phyloP scores from a whole-genome alignment of 2,888 invertebrate genomes.

The Tetropium fuscum region DNA sequence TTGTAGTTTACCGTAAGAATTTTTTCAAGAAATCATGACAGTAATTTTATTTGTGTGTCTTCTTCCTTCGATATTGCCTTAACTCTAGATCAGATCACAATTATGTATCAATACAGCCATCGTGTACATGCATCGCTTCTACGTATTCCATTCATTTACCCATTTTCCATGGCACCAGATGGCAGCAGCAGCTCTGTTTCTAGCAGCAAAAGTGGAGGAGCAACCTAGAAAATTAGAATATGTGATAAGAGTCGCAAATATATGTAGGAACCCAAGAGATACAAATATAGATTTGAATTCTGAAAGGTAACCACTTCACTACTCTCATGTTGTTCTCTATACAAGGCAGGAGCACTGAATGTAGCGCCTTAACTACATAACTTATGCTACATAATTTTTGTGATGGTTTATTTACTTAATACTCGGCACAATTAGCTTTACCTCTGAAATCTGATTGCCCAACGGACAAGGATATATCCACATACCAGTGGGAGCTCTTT shows the following conservation, averaged over 20 bases:
- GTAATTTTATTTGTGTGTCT: too few species aligned
- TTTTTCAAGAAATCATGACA: too few species aligned
- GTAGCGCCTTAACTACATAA: too few species aligned
- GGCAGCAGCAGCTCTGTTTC: slow-evolving; percentile 93
- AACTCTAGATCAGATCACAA: slow-evolving; percentile 76
- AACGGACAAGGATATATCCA: too few species aligned
- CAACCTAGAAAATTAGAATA: slow-evolving; percentile 98
- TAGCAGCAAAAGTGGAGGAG: slow-evolving; percentile 99
- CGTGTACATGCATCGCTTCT: slow-evolving; percentile 99
- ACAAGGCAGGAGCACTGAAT: too few species aligned
- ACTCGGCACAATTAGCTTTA: too few species aligned
- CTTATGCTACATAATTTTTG: too few species aligned
- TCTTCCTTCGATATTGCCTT: slow-evolving; percentile 53
- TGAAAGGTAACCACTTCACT: too few species aligned
- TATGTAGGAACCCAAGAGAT: slow-evolving; percentile 81
- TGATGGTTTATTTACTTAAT: too few species aligned
- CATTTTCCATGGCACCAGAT: slow-evolving; percentile 95
- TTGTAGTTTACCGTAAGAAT: too few species aligned
- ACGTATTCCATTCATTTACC: slow-evolving; percentile 97
- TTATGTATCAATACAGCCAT: slow-evolving; percentile 99
- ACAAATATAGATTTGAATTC: slow-evolving; percentile 78
- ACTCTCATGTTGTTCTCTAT: background rate
- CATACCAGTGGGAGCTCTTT: too few species aligned
- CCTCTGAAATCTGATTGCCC: too few species aligned
- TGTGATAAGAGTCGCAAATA: slow-evolving; percentile 93